Conservation (phyloP, 2,888 invertebrate species). For the Lasioglossum malachurum region DNA sequence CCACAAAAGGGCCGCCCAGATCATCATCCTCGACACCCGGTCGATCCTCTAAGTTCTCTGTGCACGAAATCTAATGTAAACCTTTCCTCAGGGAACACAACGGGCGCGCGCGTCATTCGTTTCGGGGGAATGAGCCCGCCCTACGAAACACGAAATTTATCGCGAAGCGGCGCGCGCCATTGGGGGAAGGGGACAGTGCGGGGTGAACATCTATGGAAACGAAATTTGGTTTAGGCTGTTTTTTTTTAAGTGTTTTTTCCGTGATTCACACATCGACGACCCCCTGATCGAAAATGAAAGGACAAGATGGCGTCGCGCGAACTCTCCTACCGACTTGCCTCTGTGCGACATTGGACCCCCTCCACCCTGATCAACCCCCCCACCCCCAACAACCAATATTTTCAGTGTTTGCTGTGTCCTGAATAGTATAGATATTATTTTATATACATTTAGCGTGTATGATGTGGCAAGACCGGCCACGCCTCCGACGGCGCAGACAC, state of each 20-base stretch:
- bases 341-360: conserved; percentile 69
- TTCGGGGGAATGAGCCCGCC: conserved; percentile 7
- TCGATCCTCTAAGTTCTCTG: conserved; percentile 36
- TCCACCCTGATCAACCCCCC: conserved; percentile 72
- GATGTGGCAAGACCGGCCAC: conserved; percentile 80
- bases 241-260: neutral
- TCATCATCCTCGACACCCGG: conserved; percentile 18
- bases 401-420: conserved; percentile 83
- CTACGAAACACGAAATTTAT: neutral
- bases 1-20: neutral
- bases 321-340: conserved; percentile 60
- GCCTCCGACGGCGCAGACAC: conserved; percentile 19
- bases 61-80: conserved; percentile 83
- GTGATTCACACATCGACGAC: neutral
- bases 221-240: conserved; percentile 4
- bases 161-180: neutral
- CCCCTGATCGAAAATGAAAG: neutral
- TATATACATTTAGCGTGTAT: conserved; percentile 74
- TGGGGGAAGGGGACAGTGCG: conserved; percentile 15
- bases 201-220: neutral
- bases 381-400: conserved; percentile 72
- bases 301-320: conserved; percentile 45
- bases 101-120: conserved; percentile 11
- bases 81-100: conserved; percentile 71
- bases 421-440: conserved; percentile 81